These are phyloP conservation scores for Dasyprocta punctata DNA, from an alignment of 2,113 vertebrate genomes.

Conservation along the genomic window DNA sequence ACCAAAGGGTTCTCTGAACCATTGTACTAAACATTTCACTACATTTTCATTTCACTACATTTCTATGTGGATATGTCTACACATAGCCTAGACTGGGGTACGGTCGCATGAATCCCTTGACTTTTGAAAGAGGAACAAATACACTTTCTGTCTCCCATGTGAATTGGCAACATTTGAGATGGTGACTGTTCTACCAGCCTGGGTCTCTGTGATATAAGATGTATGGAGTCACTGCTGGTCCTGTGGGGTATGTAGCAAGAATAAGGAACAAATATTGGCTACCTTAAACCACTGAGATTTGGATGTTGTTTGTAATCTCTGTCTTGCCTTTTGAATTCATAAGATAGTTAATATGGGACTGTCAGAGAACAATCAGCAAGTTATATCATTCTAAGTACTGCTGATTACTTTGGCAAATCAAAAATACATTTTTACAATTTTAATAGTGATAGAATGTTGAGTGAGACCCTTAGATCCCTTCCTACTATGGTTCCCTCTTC, in stretches of 20 bases:
- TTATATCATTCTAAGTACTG: neutral
- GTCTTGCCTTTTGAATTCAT: neutral
- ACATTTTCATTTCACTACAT: too few relatives aligned
- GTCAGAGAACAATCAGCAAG: neutral
- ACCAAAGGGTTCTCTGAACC: neutral
- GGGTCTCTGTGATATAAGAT: accelerated
- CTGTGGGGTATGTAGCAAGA: neutral
- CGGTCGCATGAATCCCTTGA: neutral
- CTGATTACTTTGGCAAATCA: neutral
- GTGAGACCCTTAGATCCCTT: neutral
- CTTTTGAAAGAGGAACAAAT: neutral
- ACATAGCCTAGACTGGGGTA: neutral
- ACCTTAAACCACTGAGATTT: neutral
- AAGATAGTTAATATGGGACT: neutral
- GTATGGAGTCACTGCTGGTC: neutral
- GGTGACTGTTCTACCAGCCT: neutral
- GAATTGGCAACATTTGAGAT: neutral
- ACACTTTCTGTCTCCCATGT: neutral
- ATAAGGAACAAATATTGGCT: neutral
- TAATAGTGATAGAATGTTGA: neutral
- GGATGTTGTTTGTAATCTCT: neutral
- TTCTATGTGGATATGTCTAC: neutral
- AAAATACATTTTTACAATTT: neutral
- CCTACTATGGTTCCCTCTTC: neutral
- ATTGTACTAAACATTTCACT: neutral